Conservation (phyloP, 2,888 invertebrate species). For the Melikaiella ostensackeni region DNA sequence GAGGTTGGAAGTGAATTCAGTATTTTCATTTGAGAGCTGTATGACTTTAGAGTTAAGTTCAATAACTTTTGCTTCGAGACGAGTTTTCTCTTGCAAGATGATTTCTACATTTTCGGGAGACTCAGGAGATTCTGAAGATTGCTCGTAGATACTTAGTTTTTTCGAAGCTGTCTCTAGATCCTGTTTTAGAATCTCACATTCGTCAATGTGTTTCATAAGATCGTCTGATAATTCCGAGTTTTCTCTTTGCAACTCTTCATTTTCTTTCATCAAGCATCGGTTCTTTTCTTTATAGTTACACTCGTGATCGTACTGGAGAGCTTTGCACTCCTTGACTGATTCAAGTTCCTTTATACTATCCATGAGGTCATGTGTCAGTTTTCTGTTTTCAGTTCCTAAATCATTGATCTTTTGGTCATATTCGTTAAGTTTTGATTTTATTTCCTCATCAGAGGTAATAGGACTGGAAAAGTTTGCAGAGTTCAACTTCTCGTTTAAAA, state of each 20-base stretch:
- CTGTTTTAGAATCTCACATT: conserved; percentile 62
- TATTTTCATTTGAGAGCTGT: conserved; percentile 57
- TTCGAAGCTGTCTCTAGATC: conserved; percentile 55
- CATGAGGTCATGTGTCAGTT: conserved; percentile 80
- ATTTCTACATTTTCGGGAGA: conserved; percentile 32
- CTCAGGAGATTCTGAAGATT: not conserved
- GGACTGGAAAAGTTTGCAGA: conserved; percentile 44
- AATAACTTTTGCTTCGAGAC: conserved; percentile 55
- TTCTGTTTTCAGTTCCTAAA: conserved; percentile 64
- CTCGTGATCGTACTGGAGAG: conserved; percentile 62
- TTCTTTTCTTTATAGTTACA: conserved; percentile 63
- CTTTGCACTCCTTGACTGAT: conserved; percentile 60
- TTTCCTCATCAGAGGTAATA: conserved; percentile 52
- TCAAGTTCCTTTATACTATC: conserved; percentile 78
- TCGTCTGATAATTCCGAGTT: conserved; percentile 64
- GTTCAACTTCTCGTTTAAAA: conserved; percentile 56
- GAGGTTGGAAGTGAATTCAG: conserved; percentile 54
- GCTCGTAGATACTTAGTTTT: conserved; percentile 52
- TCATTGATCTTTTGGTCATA: conserved; percentile 59
- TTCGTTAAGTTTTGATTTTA: conserved; percentile 47
- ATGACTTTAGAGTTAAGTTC: conserved; percentile 57
- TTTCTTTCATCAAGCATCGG: conserved; percentile 50
- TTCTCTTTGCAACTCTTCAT: conserved; percentile 59
- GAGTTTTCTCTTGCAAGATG: conserved; percentile 53
- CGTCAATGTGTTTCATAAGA: conserved; percentile 67